phyloP scores from a whole-genome alignment of 2,113 vertebrate genomes.

The Chionomys nivalis region DNA sequence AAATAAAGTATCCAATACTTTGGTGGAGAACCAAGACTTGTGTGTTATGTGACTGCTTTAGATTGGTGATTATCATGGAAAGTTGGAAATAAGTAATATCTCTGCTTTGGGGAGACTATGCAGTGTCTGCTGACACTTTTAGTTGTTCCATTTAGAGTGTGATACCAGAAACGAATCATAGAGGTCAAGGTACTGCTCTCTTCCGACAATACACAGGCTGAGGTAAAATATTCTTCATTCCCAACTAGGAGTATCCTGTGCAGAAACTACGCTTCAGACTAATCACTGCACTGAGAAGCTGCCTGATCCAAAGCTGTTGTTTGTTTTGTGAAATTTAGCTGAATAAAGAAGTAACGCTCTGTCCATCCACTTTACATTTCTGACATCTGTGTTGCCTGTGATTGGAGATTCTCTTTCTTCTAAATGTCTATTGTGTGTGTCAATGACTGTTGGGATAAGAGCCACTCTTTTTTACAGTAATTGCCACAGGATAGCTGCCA shows the following conservation, averaged over 20 bases:
- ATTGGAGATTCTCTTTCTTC: conserved; percentile 76
- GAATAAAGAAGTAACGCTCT: conserved; percentile 23
- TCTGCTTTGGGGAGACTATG: neutral
- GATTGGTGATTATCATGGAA: neutral
- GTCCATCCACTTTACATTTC: conserved; percentile 45
- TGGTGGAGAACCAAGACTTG: neutral
- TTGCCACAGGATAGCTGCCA: conserved; percentile 71
- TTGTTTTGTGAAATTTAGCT: conserved; percentile 43
- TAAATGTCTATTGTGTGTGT: conserved; percentile 75
- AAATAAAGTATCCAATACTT: neutral
- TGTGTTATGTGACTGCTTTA: neutral
- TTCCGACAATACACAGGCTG: fast-evolving
- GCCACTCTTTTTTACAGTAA: conserved; percentile 67
- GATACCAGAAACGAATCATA: neutral
- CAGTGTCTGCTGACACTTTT: neutral
- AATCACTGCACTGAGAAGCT: neutral
- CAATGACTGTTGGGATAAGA: conserved; percentile 59
- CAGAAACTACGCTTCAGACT: neutral
- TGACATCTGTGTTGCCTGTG: conserved; percentile 73
- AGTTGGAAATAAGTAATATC: neutral
- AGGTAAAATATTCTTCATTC: neutral
- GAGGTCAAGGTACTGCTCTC: neutral
- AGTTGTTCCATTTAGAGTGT: neutral
- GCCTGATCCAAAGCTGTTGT: neutral
- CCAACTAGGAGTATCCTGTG: too few species aligned